These are phyloP conservation scores for Eupristina koningsbergeri DNA, from an alignment of 1,140 invertebrate species.

Conservation along the genomic window DNA sequence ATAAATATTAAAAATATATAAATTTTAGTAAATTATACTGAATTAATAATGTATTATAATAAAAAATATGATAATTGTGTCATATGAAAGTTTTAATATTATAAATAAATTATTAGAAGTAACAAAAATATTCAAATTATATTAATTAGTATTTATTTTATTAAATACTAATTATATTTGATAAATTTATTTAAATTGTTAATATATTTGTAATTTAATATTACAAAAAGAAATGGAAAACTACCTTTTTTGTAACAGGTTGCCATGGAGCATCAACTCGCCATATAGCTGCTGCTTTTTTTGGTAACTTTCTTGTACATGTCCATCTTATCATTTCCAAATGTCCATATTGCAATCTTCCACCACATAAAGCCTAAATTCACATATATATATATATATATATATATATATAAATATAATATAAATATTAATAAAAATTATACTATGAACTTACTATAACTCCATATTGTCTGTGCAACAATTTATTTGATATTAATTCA, in stretches of 20 bases:
- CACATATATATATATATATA: too few relatives aligned
- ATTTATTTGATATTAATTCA: constrained; percentile 86
- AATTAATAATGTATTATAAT: too few relatives aligned
- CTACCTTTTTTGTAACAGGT: constrained; percentile 89
- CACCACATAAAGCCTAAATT: constrained; percentile 85
- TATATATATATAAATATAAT: constrained; percentile 4
- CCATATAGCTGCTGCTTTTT: constrained; percentile 95
- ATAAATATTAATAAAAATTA: too few relatives aligned
- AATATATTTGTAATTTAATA: neutral
- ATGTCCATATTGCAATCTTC: constrained; percentile 84
- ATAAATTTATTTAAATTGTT: too few relatives aligned
- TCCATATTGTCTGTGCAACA: constrained; percentile 92
- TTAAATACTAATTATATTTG: neutral
- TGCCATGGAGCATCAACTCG: constrained; percentile 96
- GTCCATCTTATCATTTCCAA: constrained; percentile 90
- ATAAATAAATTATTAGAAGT: neutral
- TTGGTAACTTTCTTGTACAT: constrained; percentile 84
- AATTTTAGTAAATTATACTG: neutral
- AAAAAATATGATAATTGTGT: too few relatives aligned
- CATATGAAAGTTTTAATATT: neutral
- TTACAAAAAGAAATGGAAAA: neutral
- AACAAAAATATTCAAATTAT: too few relatives aligned
- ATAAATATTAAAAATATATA: constrained; percentile 13
- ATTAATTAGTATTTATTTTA: neutral
- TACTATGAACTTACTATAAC: constrained; percentile 91